phyloP scores from a whole-genome alignment of 2,113 vertebrate species.

The Syngnathoides biaculeatus region DNA sequence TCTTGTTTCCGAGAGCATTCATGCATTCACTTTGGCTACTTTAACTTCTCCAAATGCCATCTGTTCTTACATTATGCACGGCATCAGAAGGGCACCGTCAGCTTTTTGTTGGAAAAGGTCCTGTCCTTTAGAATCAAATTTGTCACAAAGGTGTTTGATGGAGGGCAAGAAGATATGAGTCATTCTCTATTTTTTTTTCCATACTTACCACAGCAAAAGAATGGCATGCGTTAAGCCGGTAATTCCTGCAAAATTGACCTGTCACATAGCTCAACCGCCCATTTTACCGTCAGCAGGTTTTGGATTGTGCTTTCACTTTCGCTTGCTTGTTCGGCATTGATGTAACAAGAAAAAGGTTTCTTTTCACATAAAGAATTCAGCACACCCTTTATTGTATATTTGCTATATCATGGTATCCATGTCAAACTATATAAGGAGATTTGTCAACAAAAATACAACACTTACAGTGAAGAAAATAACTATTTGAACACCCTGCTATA shows the following conservation, averaged over 20 bases:
- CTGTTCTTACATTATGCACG: neutral
- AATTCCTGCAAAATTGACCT: neutral
- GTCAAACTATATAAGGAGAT: neutral
- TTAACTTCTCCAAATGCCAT: constrained; percentile 1
- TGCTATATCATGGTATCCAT: too few species aligned
- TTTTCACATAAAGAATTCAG: too few species aligned
- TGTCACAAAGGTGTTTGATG: neutral
- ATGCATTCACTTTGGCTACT: constrained; percentile 5
- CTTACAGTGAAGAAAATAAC: too few species aligned
- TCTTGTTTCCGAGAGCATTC: constrained; percentile 7
- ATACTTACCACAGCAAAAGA: neutral
- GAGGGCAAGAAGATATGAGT: neutral
- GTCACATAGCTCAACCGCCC: neutral
- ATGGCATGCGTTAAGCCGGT: neutral
- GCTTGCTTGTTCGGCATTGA: too few species aligned
- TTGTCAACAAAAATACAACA: neutral
- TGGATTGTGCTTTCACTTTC: neutral
- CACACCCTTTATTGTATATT: too few species aligned
- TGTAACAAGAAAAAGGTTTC: too few species aligned
- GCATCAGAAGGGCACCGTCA: neutral
- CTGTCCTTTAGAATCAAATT: neutral
- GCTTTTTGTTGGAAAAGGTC: neutral
- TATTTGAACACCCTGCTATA: too few species aligned
- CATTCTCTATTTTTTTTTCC: neutral
- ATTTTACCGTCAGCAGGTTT: neutral